A percentile compares a stretch with the other conserved stretches of the same genome.
phyloP scores from a whole-genome alignment of 2,113 vertebrate genomes.

The Dermatemys mawii region DNA sequence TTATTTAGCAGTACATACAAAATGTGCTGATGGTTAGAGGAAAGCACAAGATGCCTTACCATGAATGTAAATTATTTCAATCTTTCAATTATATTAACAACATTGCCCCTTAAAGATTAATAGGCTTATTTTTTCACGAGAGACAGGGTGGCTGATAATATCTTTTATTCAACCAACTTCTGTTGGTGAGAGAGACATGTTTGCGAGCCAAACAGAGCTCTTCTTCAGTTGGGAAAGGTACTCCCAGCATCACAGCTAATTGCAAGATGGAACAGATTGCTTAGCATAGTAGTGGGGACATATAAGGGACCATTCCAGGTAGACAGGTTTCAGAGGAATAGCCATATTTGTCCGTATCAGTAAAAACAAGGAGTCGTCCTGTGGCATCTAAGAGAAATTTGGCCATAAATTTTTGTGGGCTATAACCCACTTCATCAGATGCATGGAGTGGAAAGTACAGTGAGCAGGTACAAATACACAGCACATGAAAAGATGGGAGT shows the following conservation, averaged over 20 bases:
- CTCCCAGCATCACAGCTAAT: background rate
- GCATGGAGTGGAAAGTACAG: too few relatives aligned
- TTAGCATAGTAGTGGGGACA: background rate
- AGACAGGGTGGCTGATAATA: background rate
- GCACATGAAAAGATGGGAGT: too few relatives aligned
- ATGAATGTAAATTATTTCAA: slow-evolving; percentile 31
- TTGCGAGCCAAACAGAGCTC: background rate
- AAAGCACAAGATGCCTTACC: slow-evolving; percentile 18
- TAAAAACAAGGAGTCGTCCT: too few relatives aligned
- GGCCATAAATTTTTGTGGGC: too few relatives aligned
- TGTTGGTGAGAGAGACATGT: background rate
- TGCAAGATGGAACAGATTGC: background rate
- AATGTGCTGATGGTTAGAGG: slow-evolving; percentile 45
- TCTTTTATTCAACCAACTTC: background rate
- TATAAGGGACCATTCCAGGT: background rate
- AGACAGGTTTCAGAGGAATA: too few relatives aligned
- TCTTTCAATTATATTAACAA: slow-evolving; percentile 45
- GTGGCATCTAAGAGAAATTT: too few relatives aligned
- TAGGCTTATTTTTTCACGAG: slow-evolving; percentile 9
- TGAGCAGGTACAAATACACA: too few relatives aligned
- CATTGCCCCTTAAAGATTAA: slow-evolving; percentile 4
- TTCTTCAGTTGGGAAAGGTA: background rate
- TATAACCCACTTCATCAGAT: too few relatives aligned
- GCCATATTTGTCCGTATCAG: too few relatives aligned
- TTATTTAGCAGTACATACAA: slow-evolving; percentile 31